A percentile compares a stretch with the other conserved stretches of the same genome.
phyloP scores from a whole-genome alignment of 1,140 invertebrate genomes.

The Goniozus legneri region DNA sequence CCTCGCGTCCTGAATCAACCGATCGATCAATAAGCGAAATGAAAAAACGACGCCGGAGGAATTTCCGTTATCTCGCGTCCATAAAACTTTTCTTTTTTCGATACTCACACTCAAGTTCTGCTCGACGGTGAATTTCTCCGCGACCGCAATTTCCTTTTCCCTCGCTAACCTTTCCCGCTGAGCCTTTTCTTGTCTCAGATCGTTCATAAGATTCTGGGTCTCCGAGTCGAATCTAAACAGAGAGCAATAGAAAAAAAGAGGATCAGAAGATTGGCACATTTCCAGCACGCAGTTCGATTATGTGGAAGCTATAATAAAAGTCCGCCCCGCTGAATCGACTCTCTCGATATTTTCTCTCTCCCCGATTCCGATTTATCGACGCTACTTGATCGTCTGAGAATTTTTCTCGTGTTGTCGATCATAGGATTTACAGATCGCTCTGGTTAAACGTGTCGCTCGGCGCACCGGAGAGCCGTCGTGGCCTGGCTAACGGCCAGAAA shows the following conservation, averaged over 20 bases:
- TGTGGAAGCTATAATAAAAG: neutral
- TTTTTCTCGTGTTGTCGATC: too few relatives aligned
- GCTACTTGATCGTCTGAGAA: too few relatives aligned
- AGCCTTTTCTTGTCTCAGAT: slow-evolving; percentile 74
- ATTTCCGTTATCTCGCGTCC: too few relatives aligned
- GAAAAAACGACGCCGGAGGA: slow-evolving; percentile 1
- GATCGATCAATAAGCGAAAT: neutral
- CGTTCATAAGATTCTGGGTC: slow-evolving; percentile 76
- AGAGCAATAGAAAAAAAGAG: neutral
- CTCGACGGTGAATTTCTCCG: slow-evolving; percentile 83
- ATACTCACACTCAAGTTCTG: slow-evolving; percentile 78
- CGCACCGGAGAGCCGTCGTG: slow-evolving; percentile 22
- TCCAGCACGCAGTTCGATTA: neutral
- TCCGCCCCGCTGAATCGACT: too few relatives aligned
- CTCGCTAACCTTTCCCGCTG: slow-evolving; percentile 75
- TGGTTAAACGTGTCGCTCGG: slow-evolving; percentile 8
- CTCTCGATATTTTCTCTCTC: too few relatives aligned
- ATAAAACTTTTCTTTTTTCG: too few relatives aligned
- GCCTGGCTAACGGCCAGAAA: slow-evolving; percentile 38
- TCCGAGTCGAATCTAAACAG: slow-evolving; percentile 78
- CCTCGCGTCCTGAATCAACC: slow-evolving; percentile 66
- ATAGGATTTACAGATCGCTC: too few relatives aligned
- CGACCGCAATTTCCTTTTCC: slow-evolving; percentile 77
- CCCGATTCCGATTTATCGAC: too few relatives aligned
- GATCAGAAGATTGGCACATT: neutral